Conservation (phyloP, 2,113 vertebrate genomes). For the Bothrops jararaca region DNA sequence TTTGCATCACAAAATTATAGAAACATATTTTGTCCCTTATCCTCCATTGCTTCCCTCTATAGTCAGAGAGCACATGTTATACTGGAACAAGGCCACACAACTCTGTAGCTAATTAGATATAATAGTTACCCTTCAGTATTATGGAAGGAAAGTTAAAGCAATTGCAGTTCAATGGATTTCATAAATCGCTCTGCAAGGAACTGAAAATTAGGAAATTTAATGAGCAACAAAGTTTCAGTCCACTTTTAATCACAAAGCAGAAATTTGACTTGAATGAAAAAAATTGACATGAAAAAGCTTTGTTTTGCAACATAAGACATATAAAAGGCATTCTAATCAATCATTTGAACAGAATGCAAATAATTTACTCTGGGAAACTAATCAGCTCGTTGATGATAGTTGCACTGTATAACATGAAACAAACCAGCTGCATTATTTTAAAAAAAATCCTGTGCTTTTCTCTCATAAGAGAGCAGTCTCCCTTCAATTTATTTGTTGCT, state of each 20-base stretch:
- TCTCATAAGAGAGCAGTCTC: background rate
- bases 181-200: background rate
- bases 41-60: background rate
- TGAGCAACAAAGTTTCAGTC: background rate
- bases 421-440: background rate
- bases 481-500: slow-evolving; percentile 1
- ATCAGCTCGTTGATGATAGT: background rate
- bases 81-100: too few species aligned
- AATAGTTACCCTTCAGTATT: background rate
- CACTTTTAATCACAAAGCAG: background rate
- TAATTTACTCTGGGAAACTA: background rate
- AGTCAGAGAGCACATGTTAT: background rate
- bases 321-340: background rate
- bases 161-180: background rate
- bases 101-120: background rate
- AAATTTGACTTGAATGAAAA: background rate
- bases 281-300: background rate
- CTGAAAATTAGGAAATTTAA: background rate
- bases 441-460: background rate
- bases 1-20: background rate
- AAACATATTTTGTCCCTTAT: background rate
- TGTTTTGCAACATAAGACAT: slow-evolving; percentile 14
- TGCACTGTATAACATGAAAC: background rate
- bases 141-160: background rate
- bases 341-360: background rate